Conservation (phyloP, 1,140 invertebrate species). For the Lysiphlebus fabarum region DNA sequence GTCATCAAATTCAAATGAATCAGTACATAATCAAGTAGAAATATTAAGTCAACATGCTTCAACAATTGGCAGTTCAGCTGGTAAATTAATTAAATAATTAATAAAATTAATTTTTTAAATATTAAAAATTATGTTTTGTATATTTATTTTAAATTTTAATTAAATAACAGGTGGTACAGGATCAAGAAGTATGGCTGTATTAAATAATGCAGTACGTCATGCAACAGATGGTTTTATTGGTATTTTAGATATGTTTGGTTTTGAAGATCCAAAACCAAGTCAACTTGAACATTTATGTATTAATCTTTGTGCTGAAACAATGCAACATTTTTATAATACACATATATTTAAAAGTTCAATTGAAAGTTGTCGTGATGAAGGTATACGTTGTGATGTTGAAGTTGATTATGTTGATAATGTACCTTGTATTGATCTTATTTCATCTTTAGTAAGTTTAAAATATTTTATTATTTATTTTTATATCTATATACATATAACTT, state of each 20-base stretch:
- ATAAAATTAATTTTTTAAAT: too few relatives aligned
- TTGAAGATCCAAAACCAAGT: constrained; percentile 86
- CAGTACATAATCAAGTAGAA: constrained; percentile 83
- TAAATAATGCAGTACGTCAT: constrained; percentile 88
- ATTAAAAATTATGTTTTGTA: too few relatives aligned
- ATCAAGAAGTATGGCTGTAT: constrained; percentile 84
- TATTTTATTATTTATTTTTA: too few relatives aligned
- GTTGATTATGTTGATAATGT: constrained; percentile 95
- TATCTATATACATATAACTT: background rate
- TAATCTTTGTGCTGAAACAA: constrained; percentile 92
- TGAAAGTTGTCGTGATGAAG: constrained; percentile 90
- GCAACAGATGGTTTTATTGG: constrained; percentile 94
- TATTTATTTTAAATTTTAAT: background rate
- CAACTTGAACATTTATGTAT: constrained; percentile 92
- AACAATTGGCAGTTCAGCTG: constrained; percentile 69
- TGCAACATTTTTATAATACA: constrained; percentile 97
- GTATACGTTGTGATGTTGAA: constrained; percentile 85
- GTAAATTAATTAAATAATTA: too few relatives aligned
- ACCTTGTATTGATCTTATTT: constrained; percentile 92
- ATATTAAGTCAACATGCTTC: constrained; percentile 83
- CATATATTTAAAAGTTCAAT: constrained; percentile 94
- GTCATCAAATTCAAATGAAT: constrained; percentile 87
- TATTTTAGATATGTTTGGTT: constrained; percentile 94
- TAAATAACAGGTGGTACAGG: constrained; percentile 61
- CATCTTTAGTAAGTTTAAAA: constrained; percentile 71